A percentile compares a stretch with the other conserved stretches of the same genome.
phyloP scores from a whole-genome alignment of 2,113 vertebrate genomes.

The Ameiurus melas region DNA sequence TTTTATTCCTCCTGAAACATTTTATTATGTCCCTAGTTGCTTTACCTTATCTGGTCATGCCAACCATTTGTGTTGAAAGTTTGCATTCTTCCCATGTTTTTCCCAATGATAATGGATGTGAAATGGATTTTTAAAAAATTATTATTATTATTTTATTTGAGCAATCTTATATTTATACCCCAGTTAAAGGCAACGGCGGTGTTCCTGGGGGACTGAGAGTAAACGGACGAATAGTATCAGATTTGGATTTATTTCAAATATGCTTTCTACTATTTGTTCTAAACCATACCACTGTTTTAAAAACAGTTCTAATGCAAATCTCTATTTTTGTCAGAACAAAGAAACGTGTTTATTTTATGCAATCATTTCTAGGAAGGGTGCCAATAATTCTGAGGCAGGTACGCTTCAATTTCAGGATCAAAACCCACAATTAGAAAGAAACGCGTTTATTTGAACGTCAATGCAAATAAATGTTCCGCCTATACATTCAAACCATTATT shows the following conservation, averaged over 20 bases:
- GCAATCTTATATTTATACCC: background rate
- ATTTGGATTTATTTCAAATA: background rate
- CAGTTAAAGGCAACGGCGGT: too few species aligned
- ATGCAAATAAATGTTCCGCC: background rate
- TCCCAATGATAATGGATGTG: background rate
- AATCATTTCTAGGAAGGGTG: background rate
- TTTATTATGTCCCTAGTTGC: too few species aligned
- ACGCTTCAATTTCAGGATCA: background rate
- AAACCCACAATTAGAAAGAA: background rate
- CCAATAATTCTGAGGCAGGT: background rate
- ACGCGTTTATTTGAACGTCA: background rate
- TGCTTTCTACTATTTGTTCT: too few species aligned
- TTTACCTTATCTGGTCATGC: background rate
- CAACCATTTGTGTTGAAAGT: background rate
- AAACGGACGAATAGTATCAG: background rate
- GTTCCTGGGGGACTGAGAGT: too few species aligned
- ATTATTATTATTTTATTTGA: background rate
- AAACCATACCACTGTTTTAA: background rate
- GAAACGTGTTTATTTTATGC: background rate
- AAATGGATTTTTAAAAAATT: background rate
- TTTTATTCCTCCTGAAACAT: background rate
- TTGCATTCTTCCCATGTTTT: background rate
- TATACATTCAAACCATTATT: background rate
- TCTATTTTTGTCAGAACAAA: background rate
- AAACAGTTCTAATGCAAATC: background rate